These are phyloP conservation scores for Allobates femoralis DNA, from an alignment of 2,797 vertebrate species.

Conservation along the genomic window DNA sequence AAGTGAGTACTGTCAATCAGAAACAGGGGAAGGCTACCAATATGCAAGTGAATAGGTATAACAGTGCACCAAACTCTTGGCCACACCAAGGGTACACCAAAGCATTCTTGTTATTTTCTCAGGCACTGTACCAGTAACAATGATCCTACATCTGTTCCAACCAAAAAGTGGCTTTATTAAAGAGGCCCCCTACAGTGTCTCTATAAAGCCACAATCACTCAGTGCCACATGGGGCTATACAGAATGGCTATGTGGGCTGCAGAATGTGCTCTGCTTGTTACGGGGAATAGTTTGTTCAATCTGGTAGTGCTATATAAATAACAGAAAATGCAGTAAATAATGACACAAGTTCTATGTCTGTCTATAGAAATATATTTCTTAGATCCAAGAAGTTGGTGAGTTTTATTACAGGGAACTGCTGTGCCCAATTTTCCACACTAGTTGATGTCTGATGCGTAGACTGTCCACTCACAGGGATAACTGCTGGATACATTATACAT, in stretches of 20 bases:
- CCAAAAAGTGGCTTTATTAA: not conserved
- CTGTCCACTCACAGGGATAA: not conserved
- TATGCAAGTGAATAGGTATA: too few relatives aligned
- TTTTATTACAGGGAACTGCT: not conserved
- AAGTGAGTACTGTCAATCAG: too few relatives aligned
- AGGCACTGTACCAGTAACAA: too few relatives aligned
- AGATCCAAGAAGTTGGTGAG: not conserved
- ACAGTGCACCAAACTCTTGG: too few relatives aligned
- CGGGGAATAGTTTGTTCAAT: not conserved
- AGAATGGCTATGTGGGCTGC: not conserved
- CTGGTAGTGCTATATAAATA: not conserved
- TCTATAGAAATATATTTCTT: not conserved
- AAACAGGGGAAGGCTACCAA: too few relatives aligned
- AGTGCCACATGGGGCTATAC: not conserved
- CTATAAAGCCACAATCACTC: not conserved
- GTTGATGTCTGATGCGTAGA: not conserved
- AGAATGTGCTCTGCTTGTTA: not conserved
- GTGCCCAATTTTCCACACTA: not conserved
- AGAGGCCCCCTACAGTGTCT: not conserved
- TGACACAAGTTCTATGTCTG: not conserved
- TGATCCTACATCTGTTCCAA: not conserved
- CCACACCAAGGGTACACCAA: too few relatives aligned
- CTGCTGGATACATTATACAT: slow-evolving; percentile 14
- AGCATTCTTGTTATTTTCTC: too few relatives aligned
- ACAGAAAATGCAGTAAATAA: not conserved